These are phyloP conservation scores for Parnassius orleans DNA, from an alignment of 2,888 invertebrate genomes.

Conservation along the genomic window DNA sequence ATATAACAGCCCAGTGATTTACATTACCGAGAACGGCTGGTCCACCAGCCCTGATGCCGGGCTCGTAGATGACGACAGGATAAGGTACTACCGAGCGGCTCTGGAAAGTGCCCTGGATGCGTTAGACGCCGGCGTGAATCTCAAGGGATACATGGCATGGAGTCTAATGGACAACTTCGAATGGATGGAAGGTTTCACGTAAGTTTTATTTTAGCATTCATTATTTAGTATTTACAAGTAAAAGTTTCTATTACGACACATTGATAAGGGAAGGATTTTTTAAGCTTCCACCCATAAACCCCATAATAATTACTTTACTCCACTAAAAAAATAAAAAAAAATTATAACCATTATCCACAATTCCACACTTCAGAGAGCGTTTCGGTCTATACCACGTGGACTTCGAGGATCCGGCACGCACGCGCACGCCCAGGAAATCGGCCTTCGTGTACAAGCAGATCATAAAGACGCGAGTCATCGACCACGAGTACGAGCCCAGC, in stretches of 20 bases:
- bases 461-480: conserved; percentile 64
- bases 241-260: too few relatives aligned
- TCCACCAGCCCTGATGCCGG: conserved; percentile 49
- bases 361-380: conserved; percentile 65
- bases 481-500: conserved; percentile 54
- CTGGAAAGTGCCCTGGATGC: conserved; percentile 63
- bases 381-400: conserved; percentile 87
- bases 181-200: conserved; percentile 81
- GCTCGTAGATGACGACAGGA: conserved; percentile 66
- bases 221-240: too few relatives aligned
- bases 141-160: conserved; percentile 82
- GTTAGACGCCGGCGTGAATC: conserved; percentile 66
- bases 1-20: conserved; percentile 76
- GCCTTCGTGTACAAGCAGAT: conserved; percentile 79
- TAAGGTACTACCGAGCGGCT: conserved; percentile 64
- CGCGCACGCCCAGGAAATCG: conserved; percentile 84
- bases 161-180: conserved; percentile 85
- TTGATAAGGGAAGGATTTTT: too few relatives aligned
- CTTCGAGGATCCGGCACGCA: conserved; percentile 80
- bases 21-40: conserved; percentile 83
- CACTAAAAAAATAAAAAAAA: too few relatives aligned
- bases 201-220: background rate
- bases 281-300: too few relatives aligned
- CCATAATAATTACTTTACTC: too few relatives aligned
- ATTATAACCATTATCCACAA: too few relatives aligned